phyloP scores from a whole-genome alignment of 2,113 vertebrate species.

The Pardalotus punctatus region DNA sequence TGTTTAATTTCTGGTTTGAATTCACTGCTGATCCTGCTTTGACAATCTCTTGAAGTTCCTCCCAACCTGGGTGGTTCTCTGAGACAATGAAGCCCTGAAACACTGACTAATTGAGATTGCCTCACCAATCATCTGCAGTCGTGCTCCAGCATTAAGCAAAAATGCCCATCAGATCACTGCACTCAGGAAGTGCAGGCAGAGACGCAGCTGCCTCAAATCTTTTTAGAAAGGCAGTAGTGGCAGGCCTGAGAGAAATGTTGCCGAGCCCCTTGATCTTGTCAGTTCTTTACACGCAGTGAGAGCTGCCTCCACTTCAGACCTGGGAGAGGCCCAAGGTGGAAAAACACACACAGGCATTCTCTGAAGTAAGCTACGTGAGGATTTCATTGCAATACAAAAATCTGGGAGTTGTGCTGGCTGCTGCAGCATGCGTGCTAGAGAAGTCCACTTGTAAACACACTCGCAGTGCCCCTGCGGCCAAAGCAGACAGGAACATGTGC shows the following conservation, averaged over 20 bases:
- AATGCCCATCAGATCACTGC: background rate
- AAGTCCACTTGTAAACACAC: background rate
- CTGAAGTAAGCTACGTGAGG: background rate
- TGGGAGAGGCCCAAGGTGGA: background rate
- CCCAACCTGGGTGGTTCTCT: background rate
- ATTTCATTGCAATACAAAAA: background rate
- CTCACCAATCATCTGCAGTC: background rate
- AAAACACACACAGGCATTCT: background rate
- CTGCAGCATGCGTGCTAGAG: background rate
- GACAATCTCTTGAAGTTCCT: background rate
- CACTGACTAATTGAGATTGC: background rate
- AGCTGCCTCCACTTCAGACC: background rate
- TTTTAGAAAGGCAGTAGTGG: background rate
- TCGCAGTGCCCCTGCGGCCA: fast-evolving
- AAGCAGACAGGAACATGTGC: background rate
- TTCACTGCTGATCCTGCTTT: background rate
- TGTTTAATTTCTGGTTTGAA: background rate
- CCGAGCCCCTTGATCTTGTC: background rate
- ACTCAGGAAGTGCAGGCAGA: background rate
- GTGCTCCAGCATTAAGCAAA: background rate
- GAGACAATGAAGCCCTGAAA: background rate
- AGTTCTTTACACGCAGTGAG: background rate
- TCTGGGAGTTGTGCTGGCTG: background rate
- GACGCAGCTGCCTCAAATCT: background rate
- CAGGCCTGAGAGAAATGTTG: background rate